Evolutionary conservation across 2,113 vertebrate species (phyloP).

Genomic region (Lepus timidus): DNA sequence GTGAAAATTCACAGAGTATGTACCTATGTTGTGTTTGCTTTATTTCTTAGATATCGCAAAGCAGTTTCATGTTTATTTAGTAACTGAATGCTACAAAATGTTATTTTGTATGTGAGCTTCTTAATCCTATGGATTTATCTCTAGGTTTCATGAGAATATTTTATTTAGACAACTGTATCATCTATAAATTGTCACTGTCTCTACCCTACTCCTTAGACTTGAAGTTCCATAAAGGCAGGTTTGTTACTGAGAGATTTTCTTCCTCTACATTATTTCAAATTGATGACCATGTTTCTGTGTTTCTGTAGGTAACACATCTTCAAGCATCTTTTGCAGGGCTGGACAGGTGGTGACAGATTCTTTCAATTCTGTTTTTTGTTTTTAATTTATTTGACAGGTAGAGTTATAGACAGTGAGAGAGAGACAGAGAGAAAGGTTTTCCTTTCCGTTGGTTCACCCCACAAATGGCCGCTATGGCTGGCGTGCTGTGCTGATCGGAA

Average conservation of each 20-base stretch:
- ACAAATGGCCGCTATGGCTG: too few species aligned
- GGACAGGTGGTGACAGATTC: too few species aligned
- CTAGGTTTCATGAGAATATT: not conserved
- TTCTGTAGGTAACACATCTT: too few species aligned
- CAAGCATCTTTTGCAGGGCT: too few species aligned
- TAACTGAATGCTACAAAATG: not conserved
- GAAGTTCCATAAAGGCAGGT: not conserved
- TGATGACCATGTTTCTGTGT: too few species aligned
- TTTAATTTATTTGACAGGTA: too few species aligned
- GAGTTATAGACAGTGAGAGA: too few species aligned
- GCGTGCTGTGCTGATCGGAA: too few species aligned
- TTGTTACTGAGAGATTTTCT: not conserved
- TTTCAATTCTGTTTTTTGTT: too few species aligned
- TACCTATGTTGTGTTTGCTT: not conserved
- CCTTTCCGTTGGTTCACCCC: too few species aligned
- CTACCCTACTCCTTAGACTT: not conserved
- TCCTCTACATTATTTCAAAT: too few species aligned
- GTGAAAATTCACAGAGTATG: not conserved
- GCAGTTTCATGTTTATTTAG: not conserved
- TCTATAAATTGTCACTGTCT: not conserved
- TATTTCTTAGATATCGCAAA: slow-evolving; percentile 8
- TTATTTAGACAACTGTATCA: not conserved
- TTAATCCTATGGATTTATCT: not conserved
- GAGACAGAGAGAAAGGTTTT: too few species aligned
- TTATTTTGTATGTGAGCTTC: not conserved